Percentiles rank a stretch among this genome's conserved stretches.
phyloP scores from a whole-genome alignment of 2,797 vertebrate species.

The Crenichthys baileyi region DNA sequence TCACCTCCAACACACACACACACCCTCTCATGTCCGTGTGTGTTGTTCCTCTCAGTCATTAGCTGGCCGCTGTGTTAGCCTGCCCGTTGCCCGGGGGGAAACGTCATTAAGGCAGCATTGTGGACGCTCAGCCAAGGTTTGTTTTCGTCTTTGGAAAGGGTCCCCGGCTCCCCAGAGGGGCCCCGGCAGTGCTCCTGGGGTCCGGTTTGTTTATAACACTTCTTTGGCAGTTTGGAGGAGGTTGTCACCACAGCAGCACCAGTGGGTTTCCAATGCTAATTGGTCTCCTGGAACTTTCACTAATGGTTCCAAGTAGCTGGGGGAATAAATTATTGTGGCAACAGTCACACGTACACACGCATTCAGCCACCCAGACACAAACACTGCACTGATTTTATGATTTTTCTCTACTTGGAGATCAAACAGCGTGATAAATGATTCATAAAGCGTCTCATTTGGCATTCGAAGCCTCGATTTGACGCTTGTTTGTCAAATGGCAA shows the following conservation, averaged over 20 bases:
- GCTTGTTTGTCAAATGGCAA: constrained; percentile 81
- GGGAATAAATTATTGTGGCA: constrained; percentile 86
- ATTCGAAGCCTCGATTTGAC: constrained; percentile 63
- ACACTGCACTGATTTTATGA: constrained; percentile 69
- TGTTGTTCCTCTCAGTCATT: constrained; percentile 73
- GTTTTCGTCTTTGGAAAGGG: constrained; percentile 80
- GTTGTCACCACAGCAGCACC: constrained; percentile 82
- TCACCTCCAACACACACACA: constrained; percentile 16
- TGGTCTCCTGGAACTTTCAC: constrained; percentile 87
- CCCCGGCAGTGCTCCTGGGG: constrained; percentile 75
- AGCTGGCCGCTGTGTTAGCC: constrained; percentile 71
- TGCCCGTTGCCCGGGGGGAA: constrained; percentile 73
- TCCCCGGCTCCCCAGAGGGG: constrained; percentile 71
- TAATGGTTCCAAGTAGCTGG: constrained; percentile 86
- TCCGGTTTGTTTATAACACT: constrained; percentile 89
- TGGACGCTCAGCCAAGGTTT: constrained; percentile 82
- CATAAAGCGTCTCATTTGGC: constrained; percentile 76
- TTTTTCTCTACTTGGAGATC: constrained; percentile 77
- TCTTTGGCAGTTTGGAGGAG: constrained; percentile 86
- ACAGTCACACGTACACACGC: constrained; percentile 68
- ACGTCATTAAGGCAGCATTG: constrained; percentile 81
- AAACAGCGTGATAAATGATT: constrained; percentile 82
- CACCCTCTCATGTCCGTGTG: constrained; percentile 37
- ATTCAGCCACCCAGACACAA: constrained; percentile 51
- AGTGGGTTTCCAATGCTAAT: constrained; percentile 84